phyloP scores from a whole-genome alignment of 2,113 vertebrate species.

The Pachycephala philippinensis region DNA sequence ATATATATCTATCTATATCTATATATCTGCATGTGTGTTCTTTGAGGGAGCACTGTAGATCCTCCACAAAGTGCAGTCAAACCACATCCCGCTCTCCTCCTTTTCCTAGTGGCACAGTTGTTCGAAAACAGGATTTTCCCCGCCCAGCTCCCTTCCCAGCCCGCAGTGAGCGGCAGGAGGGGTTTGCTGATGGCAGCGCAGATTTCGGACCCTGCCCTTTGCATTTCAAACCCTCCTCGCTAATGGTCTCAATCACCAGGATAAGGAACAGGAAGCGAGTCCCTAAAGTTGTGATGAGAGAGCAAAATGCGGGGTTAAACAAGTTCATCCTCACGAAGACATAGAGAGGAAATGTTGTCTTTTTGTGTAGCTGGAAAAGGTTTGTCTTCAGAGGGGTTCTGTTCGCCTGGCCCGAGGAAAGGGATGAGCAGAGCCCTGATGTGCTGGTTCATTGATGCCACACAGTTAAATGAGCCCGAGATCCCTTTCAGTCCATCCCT shows the following conservation, averaged over 20 bases:
- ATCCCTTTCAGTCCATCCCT: neutral
- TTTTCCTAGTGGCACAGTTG: neutral
- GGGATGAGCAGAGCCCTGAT: neutral
- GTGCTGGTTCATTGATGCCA: neutral
- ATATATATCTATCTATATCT: neutral
- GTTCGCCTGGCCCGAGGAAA: neutral
- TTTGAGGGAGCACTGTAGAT: neutral
- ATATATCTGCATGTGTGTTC: no score
- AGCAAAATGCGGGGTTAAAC: neutral
- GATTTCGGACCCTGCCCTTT: neutral
- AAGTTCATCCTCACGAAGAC: neutral
- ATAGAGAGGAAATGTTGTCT: neutral
- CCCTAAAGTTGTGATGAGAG: neutral
- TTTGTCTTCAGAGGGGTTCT: neutral
- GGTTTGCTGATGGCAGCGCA: neutral
- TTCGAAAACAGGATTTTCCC: neutral
- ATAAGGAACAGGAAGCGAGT: neutral
- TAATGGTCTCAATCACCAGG: neutral
- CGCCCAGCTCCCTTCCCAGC: neutral
- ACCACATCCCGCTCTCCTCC: accelerated
- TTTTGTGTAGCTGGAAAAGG: neutral
- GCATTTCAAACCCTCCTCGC: neutral
- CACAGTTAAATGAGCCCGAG: neutral
- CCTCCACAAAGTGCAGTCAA: neutral
- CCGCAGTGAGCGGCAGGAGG: neutral